A percentile compares a stretch with the other conserved stretches of the same genome.
These are phyloP conservation scores for Heterotis niloticus DNA, from an alignment of 2,113 vertebrate species.

Conservation along the genomic window DNA sequence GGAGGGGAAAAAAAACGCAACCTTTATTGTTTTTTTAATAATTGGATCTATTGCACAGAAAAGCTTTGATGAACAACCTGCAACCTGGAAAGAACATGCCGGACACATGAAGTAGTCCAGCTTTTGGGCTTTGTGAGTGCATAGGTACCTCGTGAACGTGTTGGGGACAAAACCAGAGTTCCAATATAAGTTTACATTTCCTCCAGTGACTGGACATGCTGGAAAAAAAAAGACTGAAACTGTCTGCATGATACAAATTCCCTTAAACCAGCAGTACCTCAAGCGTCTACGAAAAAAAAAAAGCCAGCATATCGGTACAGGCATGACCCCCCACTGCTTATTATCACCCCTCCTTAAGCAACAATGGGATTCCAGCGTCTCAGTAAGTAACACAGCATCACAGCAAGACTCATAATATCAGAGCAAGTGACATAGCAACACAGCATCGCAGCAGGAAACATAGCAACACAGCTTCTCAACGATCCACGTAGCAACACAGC, in stretches of 20 bases:
- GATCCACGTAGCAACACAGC: background rate
- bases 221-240: too few species aligned
- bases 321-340: background rate
- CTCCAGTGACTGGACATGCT: background rate
- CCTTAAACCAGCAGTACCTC: background rate
- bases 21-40: conserved; percentile 44
- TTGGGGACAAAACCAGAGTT: conserved; percentile 55
- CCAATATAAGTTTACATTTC: conserved; percentile 35
- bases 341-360: background rate
- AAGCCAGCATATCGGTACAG: background rate
- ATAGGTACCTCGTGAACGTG: conserved; percentile 38
- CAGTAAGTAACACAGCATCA: too few species aligned
- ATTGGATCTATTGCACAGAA: conserved; percentile 52
- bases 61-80: conserved; percentile 49
- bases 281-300: background rate
- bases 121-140: conserved; percentile 44
- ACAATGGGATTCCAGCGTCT: too few species aligned
- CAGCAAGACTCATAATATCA: too few species aligned
- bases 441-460: too few species aligned
- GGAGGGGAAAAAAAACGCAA: background rate
- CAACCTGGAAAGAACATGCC: conserved; percentile 34
- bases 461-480: too few species aligned
- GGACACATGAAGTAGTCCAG: too few species aligned
- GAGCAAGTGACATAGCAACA: too few species aligned
- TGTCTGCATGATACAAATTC: too few species aligned